Percentiles rank a stretch among this genome's conserved stretches.
These are phyloP conservation scores for Dasysyrphus tricinctus DNA, from an alignment of 2,888 invertebrate genomes.

Conservation along the genomic window DNA sequence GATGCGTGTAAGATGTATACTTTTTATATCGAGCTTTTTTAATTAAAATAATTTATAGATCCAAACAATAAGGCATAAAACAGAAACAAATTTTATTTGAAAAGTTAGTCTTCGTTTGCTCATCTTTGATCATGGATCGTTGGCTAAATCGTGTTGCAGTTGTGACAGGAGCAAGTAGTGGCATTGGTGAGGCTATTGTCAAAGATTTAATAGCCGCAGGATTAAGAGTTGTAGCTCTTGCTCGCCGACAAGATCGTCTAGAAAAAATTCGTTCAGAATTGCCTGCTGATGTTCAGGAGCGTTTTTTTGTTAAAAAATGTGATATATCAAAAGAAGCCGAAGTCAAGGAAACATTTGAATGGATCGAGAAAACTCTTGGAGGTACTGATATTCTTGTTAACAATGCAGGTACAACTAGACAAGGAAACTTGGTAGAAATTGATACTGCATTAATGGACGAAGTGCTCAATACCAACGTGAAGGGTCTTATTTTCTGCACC, in stretches of 20 bases:
- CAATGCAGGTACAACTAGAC: conserved; percentile 83
- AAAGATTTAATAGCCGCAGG: conserved; percentile 82
- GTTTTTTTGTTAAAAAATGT: conserved; percentile 37
- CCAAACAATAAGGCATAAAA: background rate
- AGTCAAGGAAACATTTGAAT: conserved; percentile 83
- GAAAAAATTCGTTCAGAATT: conserved; percentile 47
- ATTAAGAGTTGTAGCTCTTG: conserved; percentile 84
- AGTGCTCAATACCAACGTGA: conserved; percentile 82
- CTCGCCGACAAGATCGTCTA: conserved; percentile 81
- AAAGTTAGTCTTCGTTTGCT: background rate
- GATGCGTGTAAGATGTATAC: too few relatives aligned
- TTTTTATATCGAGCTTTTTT: conserved; percentile 1
- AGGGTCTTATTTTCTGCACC: conserved; percentile 81
- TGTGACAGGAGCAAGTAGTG: conserved; percentile 83
- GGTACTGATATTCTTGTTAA: conserved; percentile 85
- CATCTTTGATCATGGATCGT: conserved; percentile 13
- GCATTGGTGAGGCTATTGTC: conserved; percentile 84
- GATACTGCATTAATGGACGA: conserved; percentile 63
- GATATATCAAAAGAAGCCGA: conserved; percentile 84
- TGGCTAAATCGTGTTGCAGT: conserved; percentile 29
- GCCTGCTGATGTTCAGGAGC: background rate
- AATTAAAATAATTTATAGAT: background rate
- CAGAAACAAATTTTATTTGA: background rate
- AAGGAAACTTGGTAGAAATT: conserved; percentile 41
- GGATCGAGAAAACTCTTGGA: conserved; percentile 83